Percentiles rank a stretch among this genome's conserved stretches.
Conservation (phyloP, 92 coral and sea anemone genomes). For the Desmophyllum pertusum region DNA sequence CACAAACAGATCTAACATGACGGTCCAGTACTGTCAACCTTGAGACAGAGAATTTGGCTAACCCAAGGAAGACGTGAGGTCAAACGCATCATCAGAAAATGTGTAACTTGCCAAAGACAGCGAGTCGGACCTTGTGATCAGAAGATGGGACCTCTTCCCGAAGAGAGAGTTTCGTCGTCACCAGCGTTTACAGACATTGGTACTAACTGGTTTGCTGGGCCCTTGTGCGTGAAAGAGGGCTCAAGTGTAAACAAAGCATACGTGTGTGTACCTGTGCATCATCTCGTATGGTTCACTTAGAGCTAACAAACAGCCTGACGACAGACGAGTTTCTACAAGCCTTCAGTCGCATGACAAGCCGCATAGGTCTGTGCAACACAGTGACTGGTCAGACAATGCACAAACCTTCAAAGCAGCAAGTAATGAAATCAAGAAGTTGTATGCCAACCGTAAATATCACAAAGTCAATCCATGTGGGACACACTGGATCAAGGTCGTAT, state of each 20-base stretch:
- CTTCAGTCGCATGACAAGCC: conserved; percentile 33
- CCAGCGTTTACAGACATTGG: conserved; percentile 42
- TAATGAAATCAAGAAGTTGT: not conserved
- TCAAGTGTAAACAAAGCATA: no score
- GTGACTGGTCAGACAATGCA: conserved; percentile 53
- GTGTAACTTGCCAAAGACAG: conserved; percentile 41
- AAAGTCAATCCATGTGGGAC: no score
- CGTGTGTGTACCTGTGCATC: conserved; percentile 50
- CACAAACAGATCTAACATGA: not conserved
- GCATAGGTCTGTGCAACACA: conserved; percentile 44
- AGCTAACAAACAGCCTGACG: conserved; percentile 37
- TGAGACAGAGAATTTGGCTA: conserved; percentile 36
- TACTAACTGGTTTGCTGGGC: conserved; percentile 48
- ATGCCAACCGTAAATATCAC: no score
- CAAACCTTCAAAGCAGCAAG: not conserved
- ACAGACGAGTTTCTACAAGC: conserved; percentile 61
- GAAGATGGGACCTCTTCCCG: conserved; percentile 57
- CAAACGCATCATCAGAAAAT: conserved; percentile 26
- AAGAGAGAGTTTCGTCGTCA: conserved; percentile 49
- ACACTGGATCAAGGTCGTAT: no score
- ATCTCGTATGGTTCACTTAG: conserved; percentile 48
- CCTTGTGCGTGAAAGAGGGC: conserved; percentile 21
- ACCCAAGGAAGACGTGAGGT: conserved; percentile 50
- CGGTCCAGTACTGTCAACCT: conserved; percentile 8
- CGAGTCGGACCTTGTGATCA: conserved; percentile 33